Percentiles rank a stretch among this genome's conserved stretches.
phyloP scores from a whole-genome alignment of 2,113 vertebrate genomes.

The Blennius ocellaris region DNA sequence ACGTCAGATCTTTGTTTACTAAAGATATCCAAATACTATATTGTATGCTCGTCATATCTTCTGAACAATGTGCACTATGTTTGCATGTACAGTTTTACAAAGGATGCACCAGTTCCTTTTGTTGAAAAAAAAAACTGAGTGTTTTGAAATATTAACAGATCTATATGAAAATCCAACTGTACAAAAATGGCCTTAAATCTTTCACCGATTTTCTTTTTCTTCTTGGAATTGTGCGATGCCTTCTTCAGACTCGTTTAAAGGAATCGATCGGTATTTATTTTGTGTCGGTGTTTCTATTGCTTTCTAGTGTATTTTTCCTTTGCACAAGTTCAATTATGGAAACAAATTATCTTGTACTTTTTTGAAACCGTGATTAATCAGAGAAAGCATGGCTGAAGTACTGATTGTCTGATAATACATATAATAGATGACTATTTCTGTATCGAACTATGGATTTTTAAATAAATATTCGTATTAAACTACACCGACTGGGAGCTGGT shows the following conservation, averaged over 20 bases:
- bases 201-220: slow-evolving; percentile 85
- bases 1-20: slow-evolving; percentile 89
- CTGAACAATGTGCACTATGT: slow-evolving; percentile 87
- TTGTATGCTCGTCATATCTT: slow-evolving; percentile 89
- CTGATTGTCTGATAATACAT: slow-evolving; percentile 84
- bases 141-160: slow-evolving; percentile 82
- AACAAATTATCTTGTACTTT: slow-evolving; percentile 86
- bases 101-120: slow-evolving; percentile 89
- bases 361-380: slow-evolving; percentile 85
- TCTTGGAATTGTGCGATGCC: slow-evolving; percentile 93
- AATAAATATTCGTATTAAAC: slow-evolving; percentile 87
- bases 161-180: slow-evolving; percentile 83
- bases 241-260: slow-evolving; percentile 86
- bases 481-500: not conserved
- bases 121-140: slow-evolving; percentile 87
- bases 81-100: slow-evolving; percentile 97
- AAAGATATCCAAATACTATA: slow-evolving; percentile 86
- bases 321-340: slow-evolving; percentile 86
- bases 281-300: slow-evolving; percentile 88
- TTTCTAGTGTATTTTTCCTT: slow-evolving; percentile 88
- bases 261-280: slow-evolving; percentile 77
- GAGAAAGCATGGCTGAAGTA: slow-evolving; percentile 91
- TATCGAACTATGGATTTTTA: slow-evolving; percentile 83
- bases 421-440: slow-evolving; percentile 87
- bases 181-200: slow-evolving; percentile 99